Evolutionary conservation across 2,113 vertebrate species (phyloP).

Genomic region (Camelus dromedarius): DNA sequence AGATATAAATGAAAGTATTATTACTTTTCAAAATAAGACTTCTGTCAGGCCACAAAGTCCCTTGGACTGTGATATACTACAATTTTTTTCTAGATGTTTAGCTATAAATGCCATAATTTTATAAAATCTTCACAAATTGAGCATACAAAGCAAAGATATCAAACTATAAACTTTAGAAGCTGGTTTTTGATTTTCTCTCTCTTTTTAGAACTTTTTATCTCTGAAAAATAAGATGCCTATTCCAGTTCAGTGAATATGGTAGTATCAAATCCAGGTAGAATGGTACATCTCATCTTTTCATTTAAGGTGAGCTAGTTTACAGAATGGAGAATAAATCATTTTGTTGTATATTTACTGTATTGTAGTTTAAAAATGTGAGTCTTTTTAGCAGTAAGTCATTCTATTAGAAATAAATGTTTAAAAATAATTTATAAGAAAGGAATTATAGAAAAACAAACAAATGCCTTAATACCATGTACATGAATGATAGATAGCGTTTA

Average conservation of each 20-base stretch:
- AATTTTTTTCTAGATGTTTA: background rate
- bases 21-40: slow-evolving; percentile 18
- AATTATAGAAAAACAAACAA: background rate
- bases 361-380: background rate
- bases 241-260: background rate
- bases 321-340: background rate
- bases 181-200: background rate
- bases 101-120: background rate
- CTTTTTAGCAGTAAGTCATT: background rate
- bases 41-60: background rate
- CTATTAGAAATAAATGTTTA: background rate
- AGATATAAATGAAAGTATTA: slow-evolving; percentile 1
- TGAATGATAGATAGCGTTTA: background rate
- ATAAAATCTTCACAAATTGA: background rate
- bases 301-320: background rate
- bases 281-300: background rate
- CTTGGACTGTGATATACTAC: background rate
- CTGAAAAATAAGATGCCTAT: background rate
- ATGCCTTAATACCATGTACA: background rate
- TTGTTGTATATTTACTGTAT: background rate
- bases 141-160: background rate
- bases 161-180: background rate
- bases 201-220: background rate
- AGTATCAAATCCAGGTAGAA: background rate
- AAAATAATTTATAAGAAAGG: background rate